Base-by-base conservation (phyloP, 2,113 vertebrate genomes). In the Mustela nigripes region DNA sequence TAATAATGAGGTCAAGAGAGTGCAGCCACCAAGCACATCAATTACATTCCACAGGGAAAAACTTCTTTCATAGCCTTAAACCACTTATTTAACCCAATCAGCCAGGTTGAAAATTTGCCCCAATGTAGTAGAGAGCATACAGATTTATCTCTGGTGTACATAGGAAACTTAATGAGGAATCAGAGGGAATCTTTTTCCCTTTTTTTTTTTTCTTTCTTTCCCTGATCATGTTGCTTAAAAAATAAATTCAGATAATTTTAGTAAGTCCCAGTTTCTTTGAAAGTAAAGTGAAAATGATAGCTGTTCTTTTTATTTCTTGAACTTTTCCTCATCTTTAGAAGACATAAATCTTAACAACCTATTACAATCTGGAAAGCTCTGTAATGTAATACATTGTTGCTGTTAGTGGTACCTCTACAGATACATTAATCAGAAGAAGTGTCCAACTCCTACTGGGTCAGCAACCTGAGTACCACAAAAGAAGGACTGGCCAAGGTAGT, bases 51-150 rank as follows among this genome's bases (percentile, higher is more conserved):
- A 62, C 9, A 14, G n/a, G 4, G 31, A 56, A 39, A 80, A 45
- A 10, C 53, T 79, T n/a, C n/a, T 53, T 82, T 91, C 24, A 36
- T 15, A 53, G 76, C 39, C 33, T 80, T 63, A 63, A 31, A 83
- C n/a, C 24, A 81, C 22, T 92, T 96, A 31, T 62, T 94, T 92
- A 88, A 85, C 69, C 58, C 33, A 88, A 33, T 50, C 26, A 81
- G 33, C 11, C 33, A 79, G 48, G 36, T 83, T 39, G n/a, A 53
- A 95, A 88, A 94, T 92, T 42, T 93, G 5, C 0, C 11, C 31
- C 31, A 48, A 6, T 42, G 24, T 91, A 5, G 31, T 76, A 93
- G 5, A 97, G 22, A 48, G 16, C 4, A 73, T 19, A 53, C 24
- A 96, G 83, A 95, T 24, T 85, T 36, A 89, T 78, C 16, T 85